phyloP scores from a whole-genome alignment of 2,888 invertebrate species.

The Lasioglossum villosulum region DNA sequence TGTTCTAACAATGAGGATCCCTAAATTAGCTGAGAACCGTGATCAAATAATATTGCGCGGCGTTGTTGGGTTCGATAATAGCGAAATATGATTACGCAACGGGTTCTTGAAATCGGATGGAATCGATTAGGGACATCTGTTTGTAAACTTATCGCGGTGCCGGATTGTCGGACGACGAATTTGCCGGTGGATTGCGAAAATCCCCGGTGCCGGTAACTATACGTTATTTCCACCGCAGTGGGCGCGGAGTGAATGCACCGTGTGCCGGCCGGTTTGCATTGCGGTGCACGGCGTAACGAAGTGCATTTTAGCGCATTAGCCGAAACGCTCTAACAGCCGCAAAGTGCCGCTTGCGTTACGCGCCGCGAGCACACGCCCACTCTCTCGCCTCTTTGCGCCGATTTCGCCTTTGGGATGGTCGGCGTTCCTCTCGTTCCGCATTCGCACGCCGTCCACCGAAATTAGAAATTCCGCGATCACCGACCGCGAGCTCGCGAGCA shows the following conservation, averaged over 20 bases:
- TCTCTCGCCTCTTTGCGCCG: slow-evolving; percentile 23
- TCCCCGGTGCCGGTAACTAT: slow-evolving; percentile 43
- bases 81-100: neutral
- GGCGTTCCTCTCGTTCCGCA: slow-evolving; percentile 27
- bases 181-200: slow-evolving; percentile 46
- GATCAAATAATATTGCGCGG: neutral
- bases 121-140: neutral
- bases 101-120: neutral
- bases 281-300: slow-evolving; percentile 72
- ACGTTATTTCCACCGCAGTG: slow-evolving; percentile 57
- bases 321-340: slow-evolving; percentile 73
- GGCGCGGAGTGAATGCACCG: slow-evolving; percentile 54
- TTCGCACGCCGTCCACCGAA: slow-evolving; percentile 21
- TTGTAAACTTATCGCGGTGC: slow-evolving; percentile 29
- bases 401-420: slow-evolving; percentile 27
- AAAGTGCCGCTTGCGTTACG: slow-evolving; percentile 70
- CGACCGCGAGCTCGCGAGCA: neutral
- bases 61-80: neutral
- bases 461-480: slow-evolving; percentile 34
- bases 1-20: too few relatives aligned
- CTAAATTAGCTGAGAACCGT: too few relatives aligned
- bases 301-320: slow-evolving; percentile 76
- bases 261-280: slow-evolving; percentile 56
- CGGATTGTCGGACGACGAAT: slow-evolving; percentile 30
- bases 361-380: slow-evolving; percentile 35